Evolutionary conservation across 2,797 vertebrate species (phyloP).

Genomic region (Anolis apletophallus): DNA sequence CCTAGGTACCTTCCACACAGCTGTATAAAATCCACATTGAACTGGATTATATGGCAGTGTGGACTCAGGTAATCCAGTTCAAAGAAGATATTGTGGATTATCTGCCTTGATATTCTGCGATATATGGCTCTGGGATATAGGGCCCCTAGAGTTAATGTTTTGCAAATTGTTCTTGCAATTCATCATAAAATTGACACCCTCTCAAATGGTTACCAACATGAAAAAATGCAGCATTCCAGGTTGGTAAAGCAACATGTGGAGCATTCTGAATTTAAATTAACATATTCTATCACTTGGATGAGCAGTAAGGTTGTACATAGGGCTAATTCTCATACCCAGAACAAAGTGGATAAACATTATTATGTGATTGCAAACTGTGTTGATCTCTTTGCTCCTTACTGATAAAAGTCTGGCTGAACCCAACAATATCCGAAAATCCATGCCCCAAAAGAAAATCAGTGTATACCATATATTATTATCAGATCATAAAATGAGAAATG

Average conservation of each 20-base stretch:
- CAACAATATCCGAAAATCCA: background rate
- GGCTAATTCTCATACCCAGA: background rate
- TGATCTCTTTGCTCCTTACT: background rate
- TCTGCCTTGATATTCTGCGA: too few relatives aligned
- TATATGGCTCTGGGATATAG: too few relatives aligned
- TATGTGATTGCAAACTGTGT: background rate
- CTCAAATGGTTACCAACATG: background rate
- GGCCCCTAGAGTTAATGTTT: background rate
- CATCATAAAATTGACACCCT: background rate
- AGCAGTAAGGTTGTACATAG: background rate
- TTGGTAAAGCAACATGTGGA: too few relatives aligned
- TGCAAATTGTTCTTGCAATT: background rate
- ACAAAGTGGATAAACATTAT: background rate
- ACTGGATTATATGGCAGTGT: too few relatives aligned
- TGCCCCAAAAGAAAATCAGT: background rate
- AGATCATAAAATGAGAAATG: background rate
- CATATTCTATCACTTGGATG: background rate
- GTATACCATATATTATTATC: background rate
- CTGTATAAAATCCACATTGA: too few relatives aligned
- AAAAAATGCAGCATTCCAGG: background rate
- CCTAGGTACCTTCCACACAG: too few relatives aligned
- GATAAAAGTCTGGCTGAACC: background rate
- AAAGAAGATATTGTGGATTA: too few relatives aligned
- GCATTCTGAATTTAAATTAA: conserved; percentile 7
- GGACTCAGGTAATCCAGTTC: too few relatives aligned